phyloP scores from a whole-genome alignment of 2,797 vertebrate genomes.

The Nannoperca australis region DNA sequence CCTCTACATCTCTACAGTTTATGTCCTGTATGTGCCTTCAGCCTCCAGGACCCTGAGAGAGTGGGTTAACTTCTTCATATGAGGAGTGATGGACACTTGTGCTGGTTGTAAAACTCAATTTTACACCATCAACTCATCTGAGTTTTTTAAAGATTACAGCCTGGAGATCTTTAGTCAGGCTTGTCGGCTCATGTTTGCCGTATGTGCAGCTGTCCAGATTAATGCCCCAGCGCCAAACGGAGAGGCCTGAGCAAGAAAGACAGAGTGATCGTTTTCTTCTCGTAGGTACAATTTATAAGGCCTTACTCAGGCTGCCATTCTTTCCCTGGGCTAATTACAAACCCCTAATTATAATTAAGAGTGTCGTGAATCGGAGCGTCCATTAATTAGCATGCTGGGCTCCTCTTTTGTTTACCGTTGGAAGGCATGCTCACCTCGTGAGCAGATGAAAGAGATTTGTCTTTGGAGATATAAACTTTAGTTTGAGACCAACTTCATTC shows the following conservation, averaged over 20 bases:
- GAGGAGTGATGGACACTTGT: conserved; percentile 48
- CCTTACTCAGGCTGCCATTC: conserved; percentile 75
- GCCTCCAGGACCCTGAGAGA: conserved; percentile 18
- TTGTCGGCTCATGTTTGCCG: conserved; percentile 77
- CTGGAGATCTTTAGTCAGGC: conserved; percentile 77
- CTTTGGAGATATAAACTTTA: conserved; percentile 65
- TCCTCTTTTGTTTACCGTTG: conserved; percentile 74
- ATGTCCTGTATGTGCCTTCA: conserved; percentile 12
- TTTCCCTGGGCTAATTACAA: conserved; percentile 78
- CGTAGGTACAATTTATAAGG: conserved; percentile 76
- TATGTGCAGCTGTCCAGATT: conserved; percentile 66
- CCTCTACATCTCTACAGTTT: background rate
- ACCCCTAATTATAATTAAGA: conserved; percentile 81
- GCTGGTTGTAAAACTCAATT: conserved; percentile 73
- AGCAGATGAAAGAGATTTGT: conserved; percentile 66
- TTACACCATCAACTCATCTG: conserved; percentile 75
- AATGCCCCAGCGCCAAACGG: conserved; percentile 51
- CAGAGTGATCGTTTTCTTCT: conserved; percentile 64
- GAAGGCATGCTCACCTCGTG: conserved; percentile 54
- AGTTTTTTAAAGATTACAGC: conserved; percentile 75
- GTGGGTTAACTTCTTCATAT: conserved; percentile 18
- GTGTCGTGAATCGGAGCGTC: conserved; percentile 66
- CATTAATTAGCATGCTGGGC: conserved; percentile 75
- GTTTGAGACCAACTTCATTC: conserved; percentile 49
- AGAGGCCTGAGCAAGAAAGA: conserved; percentile 64